These are phyloP conservation scores for Alcedo atthis DNA, from an alignment of 2,797 vertebrate genomes.

Conservation along the genomic window DNA sequence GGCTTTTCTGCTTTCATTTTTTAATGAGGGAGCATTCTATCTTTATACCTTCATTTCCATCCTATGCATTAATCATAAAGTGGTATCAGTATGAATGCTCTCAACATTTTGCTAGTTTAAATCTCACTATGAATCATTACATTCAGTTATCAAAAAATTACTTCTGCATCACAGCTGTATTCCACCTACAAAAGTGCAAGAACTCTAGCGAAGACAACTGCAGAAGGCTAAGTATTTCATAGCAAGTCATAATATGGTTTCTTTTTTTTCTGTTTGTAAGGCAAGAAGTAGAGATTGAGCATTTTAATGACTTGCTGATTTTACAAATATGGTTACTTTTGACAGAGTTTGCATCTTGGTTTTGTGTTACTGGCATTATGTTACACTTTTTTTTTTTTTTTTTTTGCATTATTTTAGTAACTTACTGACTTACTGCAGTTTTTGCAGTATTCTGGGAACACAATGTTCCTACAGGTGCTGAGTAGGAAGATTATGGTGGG, in stretches of 20 bases:
- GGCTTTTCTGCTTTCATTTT: conserved; percentile 23
- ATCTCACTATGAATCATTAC: neutral
- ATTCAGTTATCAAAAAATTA: neutral
- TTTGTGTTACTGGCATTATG: neutral
- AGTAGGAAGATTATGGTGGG: neutral
- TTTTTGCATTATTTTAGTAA: neutral
- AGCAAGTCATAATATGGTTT: neutral
- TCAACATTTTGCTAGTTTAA: neutral
- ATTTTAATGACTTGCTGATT: neutral
- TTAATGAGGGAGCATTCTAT: conserved; percentile 16
- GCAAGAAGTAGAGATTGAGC: neutral
- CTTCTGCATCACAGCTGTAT: neutral
- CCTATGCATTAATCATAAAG: conserved; percentile 28
- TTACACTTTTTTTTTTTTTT: neutral
- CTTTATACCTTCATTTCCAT: conserved; percentile 19
- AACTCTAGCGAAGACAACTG: neutral
- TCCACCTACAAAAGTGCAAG: neutral
- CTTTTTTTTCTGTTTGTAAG: neutral
- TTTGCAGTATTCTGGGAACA: neutral
- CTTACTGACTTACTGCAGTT: neutral
- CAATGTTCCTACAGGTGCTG: neutral
- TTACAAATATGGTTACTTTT: neutral
- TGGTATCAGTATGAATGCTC: neutral
- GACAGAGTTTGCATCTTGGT: neutral
- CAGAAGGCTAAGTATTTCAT: neutral